phyloP scores from a whole-genome alignment of 2,888 invertebrate species.

The Eubasilissa splendida region DNA sequence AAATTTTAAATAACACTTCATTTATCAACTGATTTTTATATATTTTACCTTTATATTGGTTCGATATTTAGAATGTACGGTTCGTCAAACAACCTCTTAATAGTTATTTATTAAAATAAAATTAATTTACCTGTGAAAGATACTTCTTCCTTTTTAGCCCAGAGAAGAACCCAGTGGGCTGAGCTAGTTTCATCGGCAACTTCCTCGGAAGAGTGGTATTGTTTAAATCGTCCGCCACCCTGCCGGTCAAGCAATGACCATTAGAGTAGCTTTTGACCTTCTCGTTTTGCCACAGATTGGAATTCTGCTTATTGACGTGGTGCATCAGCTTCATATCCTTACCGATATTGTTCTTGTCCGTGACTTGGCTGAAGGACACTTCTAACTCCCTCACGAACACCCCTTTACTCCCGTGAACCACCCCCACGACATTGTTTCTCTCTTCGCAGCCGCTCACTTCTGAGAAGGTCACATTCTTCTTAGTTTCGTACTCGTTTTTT shows the following conservation, averaged over 20 bases:
- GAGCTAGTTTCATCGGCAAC: slow-evolving; percentile 48
- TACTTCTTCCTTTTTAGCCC: slow-evolving; percentile 54
- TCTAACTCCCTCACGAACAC: slow-evolving; percentile 70
- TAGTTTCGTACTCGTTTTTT: slow-evolving; percentile 62
- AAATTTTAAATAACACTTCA: no score
- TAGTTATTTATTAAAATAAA: neutral
- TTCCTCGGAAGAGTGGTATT: slow-evolving; percentile 29
- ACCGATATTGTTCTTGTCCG: slow-evolving; percentile 71
- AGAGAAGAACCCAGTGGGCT: slow-evolving; percentile 51
- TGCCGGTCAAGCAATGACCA: slow-evolving; percentile 53
- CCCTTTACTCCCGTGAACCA: slow-evolving; percentile 67
- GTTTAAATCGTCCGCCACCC: slow-evolving; percentile 13
- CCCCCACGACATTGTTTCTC: slow-evolving; percentile 69
- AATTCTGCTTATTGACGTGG: slow-evolving; percentile 64
- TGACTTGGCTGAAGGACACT: slow-evolving; percentile 71
- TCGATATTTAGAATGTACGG: no score
- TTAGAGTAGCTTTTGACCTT: slow-evolving; percentile 47
- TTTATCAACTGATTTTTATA: no score
- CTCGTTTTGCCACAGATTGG: slow-evolving; percentile 64
- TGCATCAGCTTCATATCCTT: slow-evolving; percentile 64
- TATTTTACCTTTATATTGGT: no score
- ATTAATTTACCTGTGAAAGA: slow-evolving; percentile 56
- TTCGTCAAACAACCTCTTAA: no score
- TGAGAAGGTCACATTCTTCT: slow-evolving; percentile 72
- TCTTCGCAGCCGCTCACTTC: slow-evolving; percentile 66